Evolutionary conservation across 2,797 vertebrate species (phyloP).

Genomic region (Anguilla anguilla): DNA sequence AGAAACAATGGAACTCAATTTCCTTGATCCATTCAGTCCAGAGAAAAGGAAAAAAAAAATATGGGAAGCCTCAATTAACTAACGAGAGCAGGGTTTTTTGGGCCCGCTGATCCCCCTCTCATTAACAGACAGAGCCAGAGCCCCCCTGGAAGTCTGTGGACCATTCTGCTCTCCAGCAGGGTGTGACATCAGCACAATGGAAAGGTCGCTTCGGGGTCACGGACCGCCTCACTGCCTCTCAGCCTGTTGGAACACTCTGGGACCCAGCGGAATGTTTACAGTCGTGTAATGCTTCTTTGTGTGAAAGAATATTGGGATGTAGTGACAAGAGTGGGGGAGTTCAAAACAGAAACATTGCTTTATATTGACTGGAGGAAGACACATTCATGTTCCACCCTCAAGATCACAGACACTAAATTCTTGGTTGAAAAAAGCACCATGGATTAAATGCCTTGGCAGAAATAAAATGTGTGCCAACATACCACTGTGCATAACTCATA

Average conservation of each 20-base stretch:
- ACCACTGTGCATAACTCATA: slow-evolving; percentile 66
- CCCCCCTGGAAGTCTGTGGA: slow-evolving; percentile 38
- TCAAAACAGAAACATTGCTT: background rate
- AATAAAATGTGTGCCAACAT: slow-evolving; percentile 62
- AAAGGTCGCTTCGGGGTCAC: slow-evolving; percentile 73
- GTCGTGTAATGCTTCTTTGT: slow-evolving; percentile 34
- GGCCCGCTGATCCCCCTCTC: slow-evolving; percentile 67
- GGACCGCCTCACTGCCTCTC: slow-evolving; percentile 71
- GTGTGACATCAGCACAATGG: slow-evolving; percentile 66
- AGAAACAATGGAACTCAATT: slow-evolving; percentile 10
- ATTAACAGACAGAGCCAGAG: slow-evolving; percentile 76
- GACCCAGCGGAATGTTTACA: slow-evolving; percentile 65
- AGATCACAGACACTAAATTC: background rate
- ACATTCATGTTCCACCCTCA: background rate
- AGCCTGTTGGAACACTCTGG: slow-evolving; percentile 62
- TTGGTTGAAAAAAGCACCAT: slow-evolving; percentile 47
- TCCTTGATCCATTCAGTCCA: background rate
- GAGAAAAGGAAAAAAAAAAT: slow-evolving; percentile 16
- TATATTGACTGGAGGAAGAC: background rate
- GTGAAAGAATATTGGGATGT: slow-evolving; percentile 10
- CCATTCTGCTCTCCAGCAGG: slow-evolving; percentile 18
- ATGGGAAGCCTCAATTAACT: slow-evolving; percentile 54
- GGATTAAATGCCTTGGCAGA: slow-evolving; percentile 49
- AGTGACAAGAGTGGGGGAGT: background rate
- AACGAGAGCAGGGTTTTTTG: slow-evolving; percentile 55